Base-by-base conservation (phyloP, 2,113 vertebrate genomes). In the Myotis brandtii region DNA sequence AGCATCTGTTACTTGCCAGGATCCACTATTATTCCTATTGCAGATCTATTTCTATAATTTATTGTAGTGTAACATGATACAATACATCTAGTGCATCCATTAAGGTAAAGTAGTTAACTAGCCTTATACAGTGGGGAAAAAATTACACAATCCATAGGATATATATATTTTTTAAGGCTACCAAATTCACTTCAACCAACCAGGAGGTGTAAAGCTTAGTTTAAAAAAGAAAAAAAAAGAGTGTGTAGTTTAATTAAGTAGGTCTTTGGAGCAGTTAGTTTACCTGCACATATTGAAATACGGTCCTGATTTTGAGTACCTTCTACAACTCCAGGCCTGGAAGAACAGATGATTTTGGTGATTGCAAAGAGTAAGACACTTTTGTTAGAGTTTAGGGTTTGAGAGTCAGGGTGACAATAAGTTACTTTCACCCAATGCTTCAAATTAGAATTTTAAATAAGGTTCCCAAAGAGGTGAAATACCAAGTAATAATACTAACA, bases 1-100 rank as follows among this genome's bases (percentile, higher is more conserved):
- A 95, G 79, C 64, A 97, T 90, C 98, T 98, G 85, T 72, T 95
- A 1, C 67, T 97, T 83, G 64, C 40, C 62, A 96, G 84, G 21
- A 6, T 90, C 92, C 91, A 69, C 89, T 95, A 90, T 93, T 92
- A 96, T 77, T 95, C 54, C 32, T 34, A 43, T 56, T 76, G 92
- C 54, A 86, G 96, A 72, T 56, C 80, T 96, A 27, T 93, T 95
- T 92, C 83, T 94, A 17, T 91, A 96, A 86, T 96, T 96, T 94
- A 91, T 96, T 96, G 62, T 94, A 86, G 64, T 67, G 4, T 94
- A 91, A 75, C 4, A 64, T 93, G 67, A 92, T 76, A 48, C 2
- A 75, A 87, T 70, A 48, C 6, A 80, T 56, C 59, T 81, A 46
- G 18, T 81, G 13, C 30, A 80, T 87, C 64, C 7, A 72, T 93